Conservation (phyloP, 2,797 vertebrate species). For the Myotis pilosus region DNA sequence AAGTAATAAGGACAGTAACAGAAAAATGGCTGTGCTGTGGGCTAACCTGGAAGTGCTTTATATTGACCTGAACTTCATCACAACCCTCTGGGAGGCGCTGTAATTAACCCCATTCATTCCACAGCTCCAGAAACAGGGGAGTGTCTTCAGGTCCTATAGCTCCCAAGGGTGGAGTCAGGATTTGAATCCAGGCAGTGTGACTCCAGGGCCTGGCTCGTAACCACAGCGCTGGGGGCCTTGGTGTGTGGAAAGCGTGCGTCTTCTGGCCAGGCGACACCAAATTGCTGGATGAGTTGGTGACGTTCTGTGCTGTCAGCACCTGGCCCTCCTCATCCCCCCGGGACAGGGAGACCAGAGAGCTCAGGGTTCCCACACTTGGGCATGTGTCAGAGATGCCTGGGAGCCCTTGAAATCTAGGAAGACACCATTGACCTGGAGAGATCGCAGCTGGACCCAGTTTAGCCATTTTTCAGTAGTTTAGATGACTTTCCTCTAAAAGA, state of each 20-base stretch:
- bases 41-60: background rate
- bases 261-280: background rate
- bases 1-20: rapidly evolving
- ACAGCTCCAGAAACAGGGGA: background rate
- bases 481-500: background rate
- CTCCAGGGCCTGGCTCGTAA: background rate
- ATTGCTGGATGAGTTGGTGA: background rate
- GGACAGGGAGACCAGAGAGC: background rate
- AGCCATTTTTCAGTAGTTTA: background rate
- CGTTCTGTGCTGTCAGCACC: background rate
- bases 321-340: rapidly evolving
- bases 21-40: rapidly evolving
- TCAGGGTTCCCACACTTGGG: background rate
- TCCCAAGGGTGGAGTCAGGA: background rate
- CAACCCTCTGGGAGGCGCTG: background rate
- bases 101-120: background rate
- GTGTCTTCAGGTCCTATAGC: background rate
- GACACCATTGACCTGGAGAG: background rate
- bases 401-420: background rate
- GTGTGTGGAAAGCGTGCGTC: rapidly evolving
- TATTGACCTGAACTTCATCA: background rate
- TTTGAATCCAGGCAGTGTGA: background rate
- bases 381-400: background rate
- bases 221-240: background rate
- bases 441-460: background rate